Base-by-base conservation (phyloP, 2,113 vertebrate species). In the Litocranius walleri region DNA sequence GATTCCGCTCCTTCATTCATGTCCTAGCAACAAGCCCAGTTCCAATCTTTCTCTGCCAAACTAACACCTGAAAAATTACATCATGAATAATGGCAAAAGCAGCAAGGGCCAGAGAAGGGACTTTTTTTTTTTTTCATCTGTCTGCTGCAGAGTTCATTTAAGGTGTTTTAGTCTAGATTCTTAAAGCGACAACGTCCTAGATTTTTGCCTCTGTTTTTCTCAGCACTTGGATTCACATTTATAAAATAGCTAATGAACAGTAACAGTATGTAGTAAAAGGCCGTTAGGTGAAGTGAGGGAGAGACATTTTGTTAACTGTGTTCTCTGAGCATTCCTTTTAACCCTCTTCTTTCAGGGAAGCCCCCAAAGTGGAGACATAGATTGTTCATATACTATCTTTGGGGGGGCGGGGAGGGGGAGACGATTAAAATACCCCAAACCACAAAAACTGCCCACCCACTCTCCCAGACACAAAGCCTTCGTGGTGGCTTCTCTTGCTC, bases 1-100 rank as follows among this genome's bases (percentile, higher is more conserved):
- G 98, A 98, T 88, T 95, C 95, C 61, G 59, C 97, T 98, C 99
- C 98, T 97, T 99, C 98, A 98, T 99, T 99, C 98, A 99, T 98
- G 99, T 99, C 99, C 99, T 99, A 99, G 99, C 99, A 99, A 99
- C 99, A 99, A 99, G 99, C 99, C 95, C 98, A 98, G 98, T 98
- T 99, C 98, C 98, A 98, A 98, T 94, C 98, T 98, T 97, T 98
- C 98, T 99, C 98, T 97, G 95, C 98, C 98, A 99, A 99, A 99
- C 98, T 98, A 99, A 99, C 99, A 99, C 99, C 99, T 99, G 98
- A 99, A 99, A 99, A 99, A 99, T 99, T 98, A 99, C 99, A 99
- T 99, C 99, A 99, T 99, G 98, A 99, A 99, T 99, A 98, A 99
- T 98, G 98, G 97, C 98, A 98, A 98, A 98, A 98, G 98, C 98